Base-by-base conservation (phyloP, 2,797 vertebrate genomes). In the Myoxocephalus aenaeus region DNA sequence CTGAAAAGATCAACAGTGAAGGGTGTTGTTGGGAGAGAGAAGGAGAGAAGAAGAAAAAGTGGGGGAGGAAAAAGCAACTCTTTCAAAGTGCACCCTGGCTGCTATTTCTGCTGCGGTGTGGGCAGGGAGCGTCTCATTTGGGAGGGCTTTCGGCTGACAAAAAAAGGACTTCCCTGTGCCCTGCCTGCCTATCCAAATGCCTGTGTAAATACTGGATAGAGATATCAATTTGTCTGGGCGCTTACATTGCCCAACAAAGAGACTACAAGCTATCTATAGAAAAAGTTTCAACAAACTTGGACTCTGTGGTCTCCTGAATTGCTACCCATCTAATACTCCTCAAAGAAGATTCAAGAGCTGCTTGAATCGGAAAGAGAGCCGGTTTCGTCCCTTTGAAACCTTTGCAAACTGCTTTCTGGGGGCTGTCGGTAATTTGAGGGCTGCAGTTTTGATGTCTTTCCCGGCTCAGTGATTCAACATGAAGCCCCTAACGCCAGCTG, bases 401-500 rank as follows among this genome's bases (percentile, higher is more conserved):
- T 74, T 65, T 70, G 59, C 32, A 58, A 54, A 11, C 64, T 54
- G 63, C 62, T 83, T 64, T 67, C 44, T 64, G 57, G 36, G 54
- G 48, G 61, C 74, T 64, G 67, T n/a, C 68, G 77, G 69, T 57
- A 59, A 70, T 58, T 87, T 54, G 57, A 25, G 48, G 56, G 40
- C 81, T 80, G 70, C 36, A 68, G 76, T 82, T 94, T 95, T 88
- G 77, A 94, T 95, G 94, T 83, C 84, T 91, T 86, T 87, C 65
- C 72, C 69, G 66, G 73, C 64, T 67, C 22, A 53, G 70, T 86
- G 69, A 89, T 81, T 74, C 81, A 93, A 53, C 78, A 96, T 96
- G 96, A 96, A 96, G 87, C 95, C 96, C 18, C 84, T 96, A 38
- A 96, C 95, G 4, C 96, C 96, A 22, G 91, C 93, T 25, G 95